Base-by-base conservation (phyloP, 2,113 vertebrate genomes). In the Sinocyclocheilus rhinocerous region DNA sequence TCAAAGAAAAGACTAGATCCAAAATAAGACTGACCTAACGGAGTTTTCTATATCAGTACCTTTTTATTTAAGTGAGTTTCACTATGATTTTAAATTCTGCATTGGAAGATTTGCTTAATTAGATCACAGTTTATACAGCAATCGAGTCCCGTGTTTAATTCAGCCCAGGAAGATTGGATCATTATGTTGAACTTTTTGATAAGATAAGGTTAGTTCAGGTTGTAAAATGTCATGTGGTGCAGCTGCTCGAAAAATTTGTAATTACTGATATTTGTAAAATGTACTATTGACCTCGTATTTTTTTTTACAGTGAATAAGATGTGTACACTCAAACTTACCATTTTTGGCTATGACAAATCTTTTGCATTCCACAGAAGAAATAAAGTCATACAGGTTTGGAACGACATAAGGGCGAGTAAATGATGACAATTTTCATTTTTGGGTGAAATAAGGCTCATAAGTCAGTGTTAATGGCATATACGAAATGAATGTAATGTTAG, bases 121-220 rank as follows among this genome's bases (percentile, higher is more conserved):
- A 48, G n/a, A 67, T 81, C n/a, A 16, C 59, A 65, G 36, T 29
- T 81, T 36, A 48, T 65, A 15, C n/a, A 33, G 50, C 76, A 57
- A 78, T 29, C 20, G 11, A 39, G 76, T n/a, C 48, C 26, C 26
- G 4, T 29, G 79, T 67, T 81, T 29, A 67, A 63, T 80, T 80
- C 59, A 61, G 77, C n/a, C 65, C 22, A 18, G 77, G 22, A 39
- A 63, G 61, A 67, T 48, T 39, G 29, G 48, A 55, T 81, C 33
- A 81, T 63, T 81, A n/a, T 72, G 26, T 36, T 12, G 81, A 67
- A 0, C 9, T 45, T 45, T 45, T 45, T 45, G 45, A 45, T 1
- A 10, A 9, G 42, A 9, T 8, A 45, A 9, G 7, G 42, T 45
- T 45, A 45, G 7, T 9, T 45, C 1, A 45, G 42, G 42, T 45